Base-by-base conservation (phyloP, 2,888 invertebrate species). In the Serrognathus titanus region DNA sequence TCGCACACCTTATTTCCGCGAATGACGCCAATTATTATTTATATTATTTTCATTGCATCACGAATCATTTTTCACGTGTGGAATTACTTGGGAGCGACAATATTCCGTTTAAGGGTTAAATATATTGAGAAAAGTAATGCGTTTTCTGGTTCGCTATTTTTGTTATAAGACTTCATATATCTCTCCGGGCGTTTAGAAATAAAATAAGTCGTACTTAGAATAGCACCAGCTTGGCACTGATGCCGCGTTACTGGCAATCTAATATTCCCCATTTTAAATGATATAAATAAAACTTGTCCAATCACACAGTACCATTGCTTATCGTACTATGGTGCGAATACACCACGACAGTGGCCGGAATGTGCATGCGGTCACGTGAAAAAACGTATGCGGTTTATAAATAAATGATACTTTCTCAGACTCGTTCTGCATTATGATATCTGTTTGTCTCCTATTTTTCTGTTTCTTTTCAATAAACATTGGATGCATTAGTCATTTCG, bases 141-240 rank as follows among this genome's bases (percentile, higher is more conserved):
- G 48, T 48, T 10, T 36, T 35, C 24, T 6, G n/a, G 36, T 9
- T 35, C 20, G 62, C 66, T 67, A 66, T 67, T 67, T 67, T 66
- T 63, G 57, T 60, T 61, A 58, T 31, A 31, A 31, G 24, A 31
- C 55, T 57, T 57, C 55, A 52, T 55, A 61, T 49, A 57, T 61
- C 46, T 48, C 60, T 58, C 59, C 62, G 63, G 62, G 62, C 59
- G 59, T 55, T 67, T 63, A 61, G 57, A 68, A 69, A 68, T 68
- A 69, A 69, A 69, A 66, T 66, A 64, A 62, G 63, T 62, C 60
- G 64, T 61, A 64, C 69, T 70, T 66, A 69, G 69, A 70, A 70
- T 70, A 70, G 69, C 63, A 64, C 63, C 24, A 60, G 58, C 66
- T 69, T 69, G 69, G 69, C 69, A 69, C 64, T 53, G 59, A 53